Base-by-base conservation (phyloP, 2,888 invertebrate species). In the Bedellia somnulentella region DNA sequence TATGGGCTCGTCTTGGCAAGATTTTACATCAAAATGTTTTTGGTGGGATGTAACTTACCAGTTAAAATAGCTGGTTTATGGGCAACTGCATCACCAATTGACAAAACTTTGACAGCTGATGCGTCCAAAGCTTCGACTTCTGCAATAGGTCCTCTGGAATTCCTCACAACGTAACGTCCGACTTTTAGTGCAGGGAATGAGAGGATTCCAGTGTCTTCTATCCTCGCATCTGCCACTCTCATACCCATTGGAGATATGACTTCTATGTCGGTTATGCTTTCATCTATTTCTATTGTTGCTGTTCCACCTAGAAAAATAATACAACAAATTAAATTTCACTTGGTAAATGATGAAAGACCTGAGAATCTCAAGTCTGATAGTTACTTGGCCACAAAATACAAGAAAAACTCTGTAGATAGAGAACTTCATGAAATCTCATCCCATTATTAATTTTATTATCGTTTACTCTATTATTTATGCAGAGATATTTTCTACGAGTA, bases 51-150 rank as follows among this genome's bases (percentile, higher is more conserved):
- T n/a, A 34, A 42, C 54, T 70, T 59, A 80, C 87, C 83, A 45
- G 84, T 84, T 36, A 93, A 82, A 35, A 87, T 85, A 10, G 89
- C 88, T 1, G 92, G 90, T 32, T 89, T 80, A 58, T 91, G 89
- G 32, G 89, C 88, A 23, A 87, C 78, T 0, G 89, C 73, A 46
- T 92, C 91, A 1, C 85, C 83, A 29, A 87, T 82, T 32, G 87
- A 87, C 33, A 83, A 73, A 24, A 89, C 81, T 44, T 84, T 82
- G 5, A 87, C 86, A 31, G 85, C 80, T 1, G 80, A 64, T 0
- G 90, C 87, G 53, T 92, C 90, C 29, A 92, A 85, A 0, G 88
- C 89, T 44, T 93, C 91, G 3, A 93, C 70, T 26, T 73, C 75
- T 0, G 73, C 73, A 1, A 75, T 42, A 0, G 64, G 57, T 0